A percentile compares a stretch with the other conserved stretches of the same genome.
Evolutionary conservation across 37 sponge, comb jelly and placozoan genomes (phyloP).

Genomic region (Beroe ovata): DNA sequence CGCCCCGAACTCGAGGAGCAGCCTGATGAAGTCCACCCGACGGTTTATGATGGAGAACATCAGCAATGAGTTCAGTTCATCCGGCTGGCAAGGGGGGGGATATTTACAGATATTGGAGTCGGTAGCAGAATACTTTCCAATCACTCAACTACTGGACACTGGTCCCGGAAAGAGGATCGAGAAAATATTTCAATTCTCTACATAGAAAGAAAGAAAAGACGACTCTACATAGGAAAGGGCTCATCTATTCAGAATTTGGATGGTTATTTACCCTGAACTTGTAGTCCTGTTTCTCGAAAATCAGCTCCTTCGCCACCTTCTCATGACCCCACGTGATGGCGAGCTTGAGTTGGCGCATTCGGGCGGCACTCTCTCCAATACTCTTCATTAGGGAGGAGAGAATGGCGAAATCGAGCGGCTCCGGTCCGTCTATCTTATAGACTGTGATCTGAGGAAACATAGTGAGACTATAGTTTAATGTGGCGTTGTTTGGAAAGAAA

Average conservation of each 20-base stretch:
- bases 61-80: slow-evolving; percentile 48
- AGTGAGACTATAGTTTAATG: too few species aligned
- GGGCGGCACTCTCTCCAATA: slow-evolving; percentile 55
- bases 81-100: neutral
- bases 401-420: slow-evolving; percentile 59
- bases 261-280: slow-evolving; percentile 38
- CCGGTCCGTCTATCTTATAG: slow-evolving; percentile 62
- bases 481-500: too few species aligned
- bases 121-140: too few species aligned
- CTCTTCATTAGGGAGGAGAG: slow-evolving; percentile 63
- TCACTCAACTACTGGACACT: too few species aligned
- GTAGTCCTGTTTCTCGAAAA: slow-evolving; percentile 64
- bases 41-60: slow-evolving; percentile 68
- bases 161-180: too few species aligned
- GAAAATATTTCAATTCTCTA: too few species aligned
- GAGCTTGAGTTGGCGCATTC: slow-evolving; percentile 54
- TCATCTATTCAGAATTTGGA: too few species aligned
- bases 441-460: slow-evolving; percentile 16
- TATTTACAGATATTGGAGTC: neutral
- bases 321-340: slow-evolving; percentile 66
- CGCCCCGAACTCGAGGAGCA: slow-evolving; percentile 38
- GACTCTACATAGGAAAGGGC: too few species aligned
- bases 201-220: too few species aligned
- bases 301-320: slow-evolving; percentile 59
- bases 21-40: slow-evolving; percentile 40